Evolutionary conservation across 1,140 invertebrate species (phyloP).

Genomic region (Arion vulgaris): DNA sequence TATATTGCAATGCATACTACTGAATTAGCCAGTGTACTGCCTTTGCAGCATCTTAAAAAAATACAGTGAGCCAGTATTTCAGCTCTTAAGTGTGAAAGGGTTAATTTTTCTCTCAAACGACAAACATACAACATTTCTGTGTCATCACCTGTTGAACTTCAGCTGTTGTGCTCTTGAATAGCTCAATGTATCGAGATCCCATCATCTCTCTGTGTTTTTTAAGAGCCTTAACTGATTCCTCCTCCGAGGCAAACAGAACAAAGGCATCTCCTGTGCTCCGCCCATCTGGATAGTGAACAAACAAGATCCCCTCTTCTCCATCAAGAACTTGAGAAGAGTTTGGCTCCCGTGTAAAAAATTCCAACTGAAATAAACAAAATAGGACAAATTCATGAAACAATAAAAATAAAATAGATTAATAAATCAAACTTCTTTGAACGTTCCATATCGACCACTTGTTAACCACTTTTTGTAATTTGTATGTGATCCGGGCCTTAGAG

Average conservation of each 20-base stretch:
- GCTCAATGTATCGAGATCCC: conserved; percentile 96
- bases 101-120: too few species aligned
- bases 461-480: too few species aligned
- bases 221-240: conserved; percentile 90
- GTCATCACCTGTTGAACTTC: conserved; percentile 95
- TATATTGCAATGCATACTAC: too few species aligned
- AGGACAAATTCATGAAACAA: not conserved
- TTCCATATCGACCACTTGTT: too few species aligned
- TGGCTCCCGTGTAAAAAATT: conserved; percentile 93
- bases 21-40: too few species aligned
- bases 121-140: not conserved
- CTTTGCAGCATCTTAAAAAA: too few species aligned
- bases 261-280: conserved; percentile 98
- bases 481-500: too few species aligned
- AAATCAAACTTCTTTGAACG: too few species aligned
- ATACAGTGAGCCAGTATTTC: too few species aligned
- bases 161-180: conserved; percentile 98
- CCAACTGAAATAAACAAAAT: conserved; percentile 80
- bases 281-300: conserved; percentile 96
- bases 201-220: conserved; percentile 96
- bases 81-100: too few species aligned
- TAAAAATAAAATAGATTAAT: not conserved
- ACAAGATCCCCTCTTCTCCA: conserved; percentile 93
- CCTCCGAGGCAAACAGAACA: conserved; percentile 90
- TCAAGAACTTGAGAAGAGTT: conserved; percentile 90